Percentiles rank a stretch among this genome's conserved stretches.
phyloP scores from a whole-genome alignment of 2,797 vertebrate genomes.

The Neopelma chrysocephalum region DNA sequence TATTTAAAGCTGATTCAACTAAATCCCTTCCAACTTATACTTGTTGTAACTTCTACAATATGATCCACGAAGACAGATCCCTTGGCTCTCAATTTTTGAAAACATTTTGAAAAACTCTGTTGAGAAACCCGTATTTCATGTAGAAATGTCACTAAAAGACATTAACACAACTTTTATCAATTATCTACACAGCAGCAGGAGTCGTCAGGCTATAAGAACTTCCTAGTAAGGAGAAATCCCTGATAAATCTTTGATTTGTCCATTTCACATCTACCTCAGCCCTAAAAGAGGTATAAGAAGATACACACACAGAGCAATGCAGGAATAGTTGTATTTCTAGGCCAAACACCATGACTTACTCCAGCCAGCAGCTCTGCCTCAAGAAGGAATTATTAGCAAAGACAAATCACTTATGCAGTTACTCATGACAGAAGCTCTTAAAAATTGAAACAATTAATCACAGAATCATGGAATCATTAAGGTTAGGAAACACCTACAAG shows the following conservation, averaged over 20 bases:
- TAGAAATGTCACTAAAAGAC: not conserved
- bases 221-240: not conserved
- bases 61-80: not conserved
- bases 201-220: not conserved
- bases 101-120: not conserved
- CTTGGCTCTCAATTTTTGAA: not conserved
- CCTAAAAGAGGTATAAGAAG: not conserved
- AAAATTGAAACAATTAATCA: not conserved
- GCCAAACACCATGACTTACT: not conserved
- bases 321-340: not conserved
- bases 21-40: not conserved
- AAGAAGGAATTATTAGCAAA: not conserved
- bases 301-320: not conserved
- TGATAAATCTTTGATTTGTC: not conserved
- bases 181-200: not conserved
- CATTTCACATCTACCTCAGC: not conserved
- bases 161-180: not conserved
- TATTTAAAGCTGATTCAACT: not conserved
- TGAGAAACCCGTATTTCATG: not conserved
- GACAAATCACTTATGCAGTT: not conserved
- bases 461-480: not conserved
- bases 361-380: not conserved
- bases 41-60: not conserved
- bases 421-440: not conserved
- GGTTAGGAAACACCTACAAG: not conserved